Percentiles rank a stretch among this genome's conserved stretches.
Evolutionary conservation across 1,140 invertebrate genomes (phyloP).

Genomic region (Coenobita brevimanus): DNA sequence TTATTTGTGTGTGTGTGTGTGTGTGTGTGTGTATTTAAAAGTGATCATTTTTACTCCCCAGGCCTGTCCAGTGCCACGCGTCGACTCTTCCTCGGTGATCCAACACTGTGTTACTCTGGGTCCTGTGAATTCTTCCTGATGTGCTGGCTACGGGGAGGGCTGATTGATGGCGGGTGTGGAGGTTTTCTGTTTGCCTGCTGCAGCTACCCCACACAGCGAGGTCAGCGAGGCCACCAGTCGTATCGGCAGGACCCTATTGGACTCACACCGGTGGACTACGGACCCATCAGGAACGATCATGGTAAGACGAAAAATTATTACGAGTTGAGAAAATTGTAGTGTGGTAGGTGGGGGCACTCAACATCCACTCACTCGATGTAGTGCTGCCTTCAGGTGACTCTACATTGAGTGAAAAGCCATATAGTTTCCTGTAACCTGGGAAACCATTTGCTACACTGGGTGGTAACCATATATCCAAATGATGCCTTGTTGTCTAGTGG

Average conservation of each 20-base stretch:
- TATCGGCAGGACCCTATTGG: constrained; percentile 70
- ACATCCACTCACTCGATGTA: no score
- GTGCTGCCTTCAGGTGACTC: no score
- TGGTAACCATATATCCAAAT: no score
- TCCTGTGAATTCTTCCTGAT: constrained; percentile 93
- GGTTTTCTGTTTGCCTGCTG: constrained; percentile 91
- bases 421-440: no score
- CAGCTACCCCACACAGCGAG: constrained; percentile 75
- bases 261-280: constrained; percentile 75
- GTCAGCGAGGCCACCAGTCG: constrained; percentile 76
- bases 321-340: no score
- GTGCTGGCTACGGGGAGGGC: constrained; percentile 92
- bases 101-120: constrained; percentile 80
- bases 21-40: no score
- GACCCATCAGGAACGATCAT: constrained; percentile 83
- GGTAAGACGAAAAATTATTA: no score
- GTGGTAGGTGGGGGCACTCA: no score
- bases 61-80: constrained; percentile 54
- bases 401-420: no score
- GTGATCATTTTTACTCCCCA: background rate
- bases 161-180: constrained; percentile 88
- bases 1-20: no score
- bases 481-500: no score
- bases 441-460: no score
- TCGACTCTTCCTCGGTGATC: constrained; percentile 72